Conservation (phyloP, 2,113 vertebrate genomes). For the Ailuropoda melanoleuca region DNA sequence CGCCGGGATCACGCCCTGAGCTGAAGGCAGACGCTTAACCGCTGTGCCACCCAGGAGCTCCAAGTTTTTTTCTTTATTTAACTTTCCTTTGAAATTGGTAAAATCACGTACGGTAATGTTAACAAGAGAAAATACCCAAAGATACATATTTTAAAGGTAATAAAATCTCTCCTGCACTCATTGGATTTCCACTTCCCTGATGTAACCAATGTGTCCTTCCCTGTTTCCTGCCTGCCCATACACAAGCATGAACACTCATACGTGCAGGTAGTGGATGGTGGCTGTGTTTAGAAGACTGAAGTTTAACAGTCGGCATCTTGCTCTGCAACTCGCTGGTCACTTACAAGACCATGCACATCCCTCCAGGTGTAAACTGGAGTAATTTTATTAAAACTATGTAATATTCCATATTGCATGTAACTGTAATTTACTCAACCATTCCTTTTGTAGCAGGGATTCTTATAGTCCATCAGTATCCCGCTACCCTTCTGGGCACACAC, state of each 20-base stretch:
- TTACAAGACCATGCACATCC: neutral
- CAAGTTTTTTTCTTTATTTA: neutral
- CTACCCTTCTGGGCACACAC: neutral
- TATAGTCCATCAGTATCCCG: neutral
- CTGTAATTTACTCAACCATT: neutral
- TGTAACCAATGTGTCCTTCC: neutral
- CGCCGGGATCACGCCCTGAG: no score
- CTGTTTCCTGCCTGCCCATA: no score
- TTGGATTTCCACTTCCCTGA: neutral
- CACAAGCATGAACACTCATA: neutral
- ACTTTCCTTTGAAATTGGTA: neutral
- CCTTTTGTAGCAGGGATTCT: neutral
- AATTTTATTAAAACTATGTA: neutral
- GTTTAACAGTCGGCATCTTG: neutral
- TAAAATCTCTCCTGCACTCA: neutral
- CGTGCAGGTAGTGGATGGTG: rapidly evolving
- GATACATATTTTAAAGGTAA: neutral
- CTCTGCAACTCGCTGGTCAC: neutral
- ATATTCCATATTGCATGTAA: neutral
- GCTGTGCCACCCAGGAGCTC: no score
- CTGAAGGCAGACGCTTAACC: no score
- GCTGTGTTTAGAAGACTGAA: neutral
- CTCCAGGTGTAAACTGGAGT: neutral
- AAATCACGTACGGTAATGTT: neutral
- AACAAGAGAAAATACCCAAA: neutral